Base-by-base conservation (phyloP, 2,797 vertebrate species). In the Gymnopithys bicolor region DNA sequence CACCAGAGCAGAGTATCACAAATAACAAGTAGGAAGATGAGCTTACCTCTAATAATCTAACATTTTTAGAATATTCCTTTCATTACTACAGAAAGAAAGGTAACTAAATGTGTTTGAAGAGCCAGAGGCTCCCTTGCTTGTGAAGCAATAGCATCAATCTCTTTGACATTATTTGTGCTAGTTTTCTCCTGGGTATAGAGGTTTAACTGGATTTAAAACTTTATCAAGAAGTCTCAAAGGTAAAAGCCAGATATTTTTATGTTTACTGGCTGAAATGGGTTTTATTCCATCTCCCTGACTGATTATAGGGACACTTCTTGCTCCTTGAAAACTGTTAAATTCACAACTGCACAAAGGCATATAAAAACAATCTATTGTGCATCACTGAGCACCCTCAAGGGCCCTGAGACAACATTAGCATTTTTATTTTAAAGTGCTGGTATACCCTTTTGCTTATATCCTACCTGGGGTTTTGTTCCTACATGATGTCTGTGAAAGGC, bases 311-410 rank as follows among this genome's bases (percentile, higher is more conserved):
- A 80, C 48, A 76, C 32, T 86, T 81, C 71, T 88, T 62, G 71
- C 75, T 86, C 69, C 80, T 83, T 95, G 87, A 89, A 92, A 94
- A 81, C 39, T 52, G 82, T 86, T 89, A 92, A 95, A 96, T 88
- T 81, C 84, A 78, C 52, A 82, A 84, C 77, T 74, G 78, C 60
- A 83, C 59, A 69, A 89, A 95, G 80, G 69, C 83, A 33, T 62
- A 66, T 32, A 78, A 78, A 93, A 91, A 59, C 66, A 85, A 92
- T 96, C 78, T 86, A 92, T 71, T 92, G 82, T 62, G 48, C 71
- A 66, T 75, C 75, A n/a, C 87, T 37, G 66, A 93, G 80, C 76
- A 93, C 62, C 62, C 78, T 91, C 53, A 27, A 81, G 92, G 87
- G 84, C 39, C 82, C 90, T 15, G 19, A 58, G 62, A 71, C 59